Evolutionary conservation across 2,113 vertebrate species (phyloP).

Genomic region (Ophthalmolycus amberensis): DNA sequence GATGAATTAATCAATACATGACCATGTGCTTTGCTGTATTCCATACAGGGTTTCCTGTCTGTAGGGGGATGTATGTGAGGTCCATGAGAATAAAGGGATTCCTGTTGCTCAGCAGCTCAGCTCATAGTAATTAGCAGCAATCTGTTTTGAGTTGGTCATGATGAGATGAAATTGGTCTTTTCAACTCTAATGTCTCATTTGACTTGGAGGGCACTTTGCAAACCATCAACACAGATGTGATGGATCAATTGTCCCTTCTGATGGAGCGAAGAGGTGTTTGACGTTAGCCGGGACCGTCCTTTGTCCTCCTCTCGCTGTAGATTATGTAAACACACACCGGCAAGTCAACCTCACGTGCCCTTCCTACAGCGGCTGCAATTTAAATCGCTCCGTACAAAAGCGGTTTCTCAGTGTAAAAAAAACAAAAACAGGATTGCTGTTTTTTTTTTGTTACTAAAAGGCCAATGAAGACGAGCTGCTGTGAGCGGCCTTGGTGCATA

Average conservation of each 20-base stretch:
- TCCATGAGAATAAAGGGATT: neutral
- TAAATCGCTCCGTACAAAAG: neutral
- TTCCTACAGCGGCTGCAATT: neutral
- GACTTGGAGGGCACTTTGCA: conserved; percentile 43
- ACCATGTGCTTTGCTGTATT: neutral
- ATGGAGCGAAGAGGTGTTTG: conserved; percentile 27
- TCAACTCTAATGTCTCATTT: conserved; percentile 53
- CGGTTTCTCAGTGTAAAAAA: neutral
- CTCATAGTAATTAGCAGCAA: conserved; percentile 7
- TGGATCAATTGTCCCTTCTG: conserved; percentile 33
- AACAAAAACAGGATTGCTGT: neutral
- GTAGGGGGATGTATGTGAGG: neutral
- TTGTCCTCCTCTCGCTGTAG: neutral
- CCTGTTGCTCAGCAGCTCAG: neutral
- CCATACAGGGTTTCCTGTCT: neutral
- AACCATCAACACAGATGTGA: conserved; percentile 38
- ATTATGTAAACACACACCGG: conserved; percentile 6
- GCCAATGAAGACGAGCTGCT: neutral
- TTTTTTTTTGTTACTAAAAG: too few species aligned
- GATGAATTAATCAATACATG: neutral
- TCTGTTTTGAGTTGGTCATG: conserved; percentile 41
- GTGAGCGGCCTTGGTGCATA: neutral
- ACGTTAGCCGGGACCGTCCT: conserved; percentile 6
- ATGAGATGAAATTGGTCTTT: conserved; percentile 54
- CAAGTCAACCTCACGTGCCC: neutral